A percentile compares a stretch with the other conserved stretches of the same genome.
phyloP scores from a whole-genome alignment of 2,797 vertebrate genomes.

The Neosilurus mollespiculum region DNA sequence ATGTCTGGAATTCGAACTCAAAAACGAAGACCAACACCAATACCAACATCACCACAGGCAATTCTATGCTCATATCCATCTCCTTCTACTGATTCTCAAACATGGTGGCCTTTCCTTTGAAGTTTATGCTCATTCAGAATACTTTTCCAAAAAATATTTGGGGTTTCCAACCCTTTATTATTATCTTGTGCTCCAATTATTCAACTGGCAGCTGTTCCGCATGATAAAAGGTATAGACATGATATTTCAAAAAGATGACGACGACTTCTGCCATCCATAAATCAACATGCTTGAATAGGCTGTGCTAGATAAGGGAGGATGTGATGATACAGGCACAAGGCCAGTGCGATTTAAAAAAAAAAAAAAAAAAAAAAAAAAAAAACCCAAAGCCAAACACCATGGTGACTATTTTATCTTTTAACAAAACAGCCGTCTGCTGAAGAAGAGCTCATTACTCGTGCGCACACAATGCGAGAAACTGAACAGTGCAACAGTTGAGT shows the following conservation, averaged over 20 bases:
- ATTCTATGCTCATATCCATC: conserved; percentile 4
- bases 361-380: neutral
- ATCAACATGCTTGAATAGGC: conserved; percentile 20
- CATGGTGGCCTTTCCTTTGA: neutral
- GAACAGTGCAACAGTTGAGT: conserved; percentile 9
- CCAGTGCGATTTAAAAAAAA: conserved; percentile 35
- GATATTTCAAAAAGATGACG: neutral
- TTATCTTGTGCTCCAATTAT: conserved; percentile 7
- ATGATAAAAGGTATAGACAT: conserved; percentile 11
- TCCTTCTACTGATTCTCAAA: conserved; percentile 20
- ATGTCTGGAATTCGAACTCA: neutral
- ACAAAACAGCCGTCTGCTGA: conserved; percentile 16
- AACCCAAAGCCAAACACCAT: neutral
- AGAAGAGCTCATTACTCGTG: conserved; percentile 37
- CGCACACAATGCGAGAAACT: conserved; percentile 11
- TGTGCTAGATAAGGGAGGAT: conserved; percentile 42
- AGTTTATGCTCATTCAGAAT: neutral
- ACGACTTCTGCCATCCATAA: conserved; percentile 24
- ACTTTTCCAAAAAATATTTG: neutral
- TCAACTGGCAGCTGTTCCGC: conserved; percentile 17
- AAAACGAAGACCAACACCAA: too few relatives aligned
- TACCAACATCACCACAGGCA: conserved; percentile 14
- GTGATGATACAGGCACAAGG: conserved; percentile 43
- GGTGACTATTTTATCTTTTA: conserved; percentile 12
- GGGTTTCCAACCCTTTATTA: neutral